Percentiles rank a stretch among this genome's conserved stretches.
Conservation (phyloP, 1,140 invertebrate species). For the Archivesica marissinica region DNA sequence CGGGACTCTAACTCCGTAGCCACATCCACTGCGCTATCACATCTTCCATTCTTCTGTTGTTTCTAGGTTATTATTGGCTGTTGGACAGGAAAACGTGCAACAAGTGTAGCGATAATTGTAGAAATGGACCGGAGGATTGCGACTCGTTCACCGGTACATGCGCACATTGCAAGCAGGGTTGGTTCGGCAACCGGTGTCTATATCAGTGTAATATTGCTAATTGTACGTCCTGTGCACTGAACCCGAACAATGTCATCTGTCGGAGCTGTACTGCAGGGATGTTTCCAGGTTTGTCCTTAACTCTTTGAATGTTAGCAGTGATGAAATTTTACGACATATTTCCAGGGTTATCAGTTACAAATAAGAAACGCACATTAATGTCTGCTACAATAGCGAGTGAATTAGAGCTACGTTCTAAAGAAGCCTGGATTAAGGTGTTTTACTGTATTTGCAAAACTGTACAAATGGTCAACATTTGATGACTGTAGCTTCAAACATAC, state of each 20-base stretch:
- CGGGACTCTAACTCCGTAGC: too few relatives aligned
- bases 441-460: background rate
- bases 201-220: conserved; percentile 15
- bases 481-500: background rate
- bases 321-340: too few relatives aligned
- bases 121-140: background rate
- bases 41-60: too few relatives aligned
- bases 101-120: background rate
- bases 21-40: too few relatives aligned
- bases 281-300: conserved; percentile 8
- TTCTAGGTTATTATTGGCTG: conserved; percentile 1
- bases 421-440: background rate
- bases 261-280: background rate
- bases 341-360: too few relatives aligned
- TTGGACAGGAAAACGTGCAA: background rate
- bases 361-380: too few relatives aligned
- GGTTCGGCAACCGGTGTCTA: conserved; percentile 9
- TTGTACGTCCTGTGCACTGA: conserved; percentile 1
- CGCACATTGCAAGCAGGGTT: background rate
- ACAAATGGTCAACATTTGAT: background rate
- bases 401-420: background rate
- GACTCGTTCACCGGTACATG: conserved; percentile 17
- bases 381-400: background rate
- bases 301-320: background rate
- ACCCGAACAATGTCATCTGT: background rate